These are phyloP conservation scores for Resseliella maxima DNA, from an alignment of 2,888 invertebrate species.

Conservation along the genomic window DNA sequence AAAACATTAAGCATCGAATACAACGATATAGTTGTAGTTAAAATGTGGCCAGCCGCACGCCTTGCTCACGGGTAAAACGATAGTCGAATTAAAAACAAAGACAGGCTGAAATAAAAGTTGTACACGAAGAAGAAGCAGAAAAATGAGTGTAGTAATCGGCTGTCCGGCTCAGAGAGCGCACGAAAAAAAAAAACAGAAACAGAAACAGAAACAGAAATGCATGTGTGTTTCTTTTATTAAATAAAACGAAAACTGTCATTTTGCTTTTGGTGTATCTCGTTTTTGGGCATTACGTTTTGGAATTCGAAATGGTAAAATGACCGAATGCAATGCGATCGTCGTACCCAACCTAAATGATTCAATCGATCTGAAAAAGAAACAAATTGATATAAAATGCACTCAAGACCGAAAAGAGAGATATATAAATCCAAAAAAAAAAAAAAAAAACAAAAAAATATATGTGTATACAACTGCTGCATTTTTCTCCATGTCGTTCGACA, in stretches of 20 bases:
- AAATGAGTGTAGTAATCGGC: too few relatives aligned
- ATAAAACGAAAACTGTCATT: constrained; percentile 20
- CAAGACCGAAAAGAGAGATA: not conserved
- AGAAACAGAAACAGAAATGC: not conserved
- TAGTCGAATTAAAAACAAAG: not conserved
- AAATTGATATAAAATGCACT: not conserved
- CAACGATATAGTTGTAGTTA: not conserved
- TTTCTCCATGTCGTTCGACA: not conserved
- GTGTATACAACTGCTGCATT: not conserved
- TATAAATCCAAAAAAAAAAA: not conserved
- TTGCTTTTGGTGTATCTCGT: not conserved
- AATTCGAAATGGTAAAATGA: constrained; percentile 41
- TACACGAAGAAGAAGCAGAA: too few relatives aligned
- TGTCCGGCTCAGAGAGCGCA: not conserved
- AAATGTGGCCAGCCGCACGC: not conserved
- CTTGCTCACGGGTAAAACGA: not conserved
- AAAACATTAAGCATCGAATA: constrained; percentile 10
- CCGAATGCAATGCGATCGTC: not conserved
- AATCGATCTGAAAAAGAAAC: not conserved
- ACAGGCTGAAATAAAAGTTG: too few relatives aligned
- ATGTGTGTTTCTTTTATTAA: too few relatives aligned
- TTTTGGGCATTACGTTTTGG: not conserved
- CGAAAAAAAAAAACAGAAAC: not conserved
- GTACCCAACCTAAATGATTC: not conserved
- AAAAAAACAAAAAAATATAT: not conserved